phyloP scores from a whole-genome alignment of 2,888 invertebrate genomes.

The Lasioglossum leucozonium region DNA sequence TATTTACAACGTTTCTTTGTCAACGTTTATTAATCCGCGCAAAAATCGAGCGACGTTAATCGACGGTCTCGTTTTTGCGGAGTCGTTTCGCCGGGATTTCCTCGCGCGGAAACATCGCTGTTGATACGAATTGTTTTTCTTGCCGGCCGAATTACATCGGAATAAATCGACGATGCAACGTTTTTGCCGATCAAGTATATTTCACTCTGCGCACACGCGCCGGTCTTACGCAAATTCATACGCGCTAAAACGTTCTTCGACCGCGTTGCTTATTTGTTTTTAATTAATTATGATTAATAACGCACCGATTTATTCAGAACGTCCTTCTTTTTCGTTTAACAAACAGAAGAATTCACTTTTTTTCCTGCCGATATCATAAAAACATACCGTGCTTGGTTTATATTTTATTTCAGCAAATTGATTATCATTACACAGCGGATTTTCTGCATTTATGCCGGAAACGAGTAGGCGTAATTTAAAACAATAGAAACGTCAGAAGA shows the following conservation, averaged over 20 bases:
- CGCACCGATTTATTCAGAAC: not conserved
- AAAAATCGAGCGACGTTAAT: constrained; percentile 25
- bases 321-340: not conserved
- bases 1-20: constrained; percentile 23
- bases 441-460: too few relatives aligned
- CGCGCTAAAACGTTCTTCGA: not conserved
- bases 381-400: not conserved
- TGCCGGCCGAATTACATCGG: not conserved
- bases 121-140: not conserved
- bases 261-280: not conserved
- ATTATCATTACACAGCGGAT: not conserved
- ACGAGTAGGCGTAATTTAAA: too few relatives aligned
- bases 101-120: not conserved
- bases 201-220: not conserved
- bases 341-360: not conserved
- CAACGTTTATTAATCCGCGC: constrained; percentile 13
- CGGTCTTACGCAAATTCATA: not conserved
- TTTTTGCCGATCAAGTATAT: not conserved
- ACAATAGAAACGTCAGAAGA: too few relatives aligned
- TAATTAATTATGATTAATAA: not conserved
- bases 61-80: not conserved
- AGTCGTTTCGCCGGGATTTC: not conserved
- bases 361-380: not conserved
- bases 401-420: not conserved
- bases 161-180: not conserved